phyloP scores from a whole-genome alignment of 2,888 invertebrate species.

The Stictocephala bisonia region DNA sequence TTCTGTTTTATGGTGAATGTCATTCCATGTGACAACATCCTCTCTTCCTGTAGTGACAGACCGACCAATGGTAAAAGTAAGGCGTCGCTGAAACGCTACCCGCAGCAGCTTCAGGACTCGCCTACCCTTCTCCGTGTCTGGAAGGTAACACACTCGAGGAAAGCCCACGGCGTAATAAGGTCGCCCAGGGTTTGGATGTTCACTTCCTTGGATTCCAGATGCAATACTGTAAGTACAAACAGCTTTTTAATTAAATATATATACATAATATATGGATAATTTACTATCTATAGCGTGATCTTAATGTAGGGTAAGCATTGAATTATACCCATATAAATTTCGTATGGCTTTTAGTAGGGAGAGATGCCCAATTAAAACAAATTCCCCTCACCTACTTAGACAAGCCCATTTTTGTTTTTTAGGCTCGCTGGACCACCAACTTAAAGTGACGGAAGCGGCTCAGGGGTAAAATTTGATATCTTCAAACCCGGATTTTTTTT shows the following conservation, averaged over 20 bases:
- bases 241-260: conserved; percentile 21
- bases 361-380: no score
- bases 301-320: conserved; percentile 1
- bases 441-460: no score
- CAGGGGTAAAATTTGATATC: no score
- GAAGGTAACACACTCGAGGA: conserved; percentile 84
- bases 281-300: neutral
- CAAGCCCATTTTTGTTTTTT: no score
- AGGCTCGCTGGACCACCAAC: no score
- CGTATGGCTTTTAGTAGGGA: no score
- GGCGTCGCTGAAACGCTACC: conserved; percentile 84
- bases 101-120: conserved; percentile 64
- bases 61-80: conserved; percentile 86
- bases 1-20: conserved; percentile 88
- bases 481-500: no score
- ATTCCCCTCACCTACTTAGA: no score
- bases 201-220: conserved; percentile 83
- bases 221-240: conserved; percentile 74
- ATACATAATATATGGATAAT: no score
- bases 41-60: conserved; percentile 92
- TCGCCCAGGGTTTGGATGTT: conserved; percentile 84
- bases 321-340: conserved; percentile 14
- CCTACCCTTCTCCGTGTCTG: conserved; percentile 84
- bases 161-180: conserved; percentile 92
- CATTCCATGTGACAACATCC: conserved; percentile 93